phyloP scores from a whole-genome alignment of 2,888 invertebrate species.

The Alcis repandata region DNA sequence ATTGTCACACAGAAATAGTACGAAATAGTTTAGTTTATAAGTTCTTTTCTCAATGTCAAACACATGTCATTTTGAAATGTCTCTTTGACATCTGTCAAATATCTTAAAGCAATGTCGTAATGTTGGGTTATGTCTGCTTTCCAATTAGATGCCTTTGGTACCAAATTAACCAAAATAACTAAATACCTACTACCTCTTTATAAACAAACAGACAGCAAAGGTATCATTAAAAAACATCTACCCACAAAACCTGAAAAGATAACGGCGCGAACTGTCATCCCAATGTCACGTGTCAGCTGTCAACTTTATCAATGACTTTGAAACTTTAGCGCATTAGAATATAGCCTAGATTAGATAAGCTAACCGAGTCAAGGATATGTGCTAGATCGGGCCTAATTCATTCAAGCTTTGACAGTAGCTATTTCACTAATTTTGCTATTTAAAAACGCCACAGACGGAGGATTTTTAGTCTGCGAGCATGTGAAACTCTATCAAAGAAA shows the following conservation, averaged over 20 bases:
- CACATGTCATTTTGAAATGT: too few species aligned
- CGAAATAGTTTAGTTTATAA: too few species aligned
- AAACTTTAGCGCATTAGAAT: constrained; percentile 35
- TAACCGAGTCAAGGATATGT: constrained; percentile 32
- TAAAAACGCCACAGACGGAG: neutral
- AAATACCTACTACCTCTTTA: neutral
- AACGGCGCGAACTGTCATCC: constrained; percentile 11
- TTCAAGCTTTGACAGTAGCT: constrained; percentile 18
- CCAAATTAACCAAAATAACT: neutral
- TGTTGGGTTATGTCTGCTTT: too few species aligned
- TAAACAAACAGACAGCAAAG: neutral
- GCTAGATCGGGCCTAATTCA: constrained; percentile 29
- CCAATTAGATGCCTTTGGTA: too few species aligned
- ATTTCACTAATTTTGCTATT: constrained; percentile 1
- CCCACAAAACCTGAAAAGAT: neutral
- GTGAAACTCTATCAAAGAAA: too few species aligned
- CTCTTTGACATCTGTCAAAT: too few species aligned
- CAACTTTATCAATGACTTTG: constrained; percentile 40
- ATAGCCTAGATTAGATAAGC: constrained; percentile 26
- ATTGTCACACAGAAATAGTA: too few species aligned
- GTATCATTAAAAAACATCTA: neutral
- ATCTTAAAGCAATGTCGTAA: too few species aligned
- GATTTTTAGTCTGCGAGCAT: neutral
- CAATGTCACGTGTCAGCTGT: constrained; percentile 35
- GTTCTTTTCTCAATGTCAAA: too few species aligned